Percentiles rank a stretch among this genome's conserved stretches.
Evolutionary conservation across 1,140 invertebrate genomes (phyloP).

Genomic region (Dolichoris vasculosae): DNA sequence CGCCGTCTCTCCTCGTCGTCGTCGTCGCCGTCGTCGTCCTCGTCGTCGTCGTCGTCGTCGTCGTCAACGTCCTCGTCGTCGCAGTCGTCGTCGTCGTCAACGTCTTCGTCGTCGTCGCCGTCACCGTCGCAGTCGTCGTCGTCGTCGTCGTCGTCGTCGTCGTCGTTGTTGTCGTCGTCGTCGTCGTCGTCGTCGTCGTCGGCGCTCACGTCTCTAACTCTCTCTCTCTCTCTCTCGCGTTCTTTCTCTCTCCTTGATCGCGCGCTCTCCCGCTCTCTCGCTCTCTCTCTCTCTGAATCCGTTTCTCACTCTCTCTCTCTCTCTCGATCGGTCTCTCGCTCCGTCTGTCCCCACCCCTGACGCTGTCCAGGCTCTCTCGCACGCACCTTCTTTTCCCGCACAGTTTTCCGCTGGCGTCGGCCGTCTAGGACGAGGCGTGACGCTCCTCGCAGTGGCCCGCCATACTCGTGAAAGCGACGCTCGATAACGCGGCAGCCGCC

Average conservation of each 20-base stretch:
- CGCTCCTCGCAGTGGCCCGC: conserved; percentile 8
- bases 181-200: conserved; percentile 47
- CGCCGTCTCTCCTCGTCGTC: conserved; percentile 47
- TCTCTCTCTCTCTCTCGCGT: no score
- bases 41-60: conserved; percentile 46
- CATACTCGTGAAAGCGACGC: background rate
- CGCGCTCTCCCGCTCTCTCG: conserved; percentile 43
- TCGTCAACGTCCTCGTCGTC: conserved; percentile 32
- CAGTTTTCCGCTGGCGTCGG: conserved; percentile 2
- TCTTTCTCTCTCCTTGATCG: background rate
- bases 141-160: conserved; percentile 43
- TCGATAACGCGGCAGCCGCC: background rate
- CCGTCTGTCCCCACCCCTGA: background rate
- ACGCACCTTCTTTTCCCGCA: background rate
- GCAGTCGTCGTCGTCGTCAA: no score
- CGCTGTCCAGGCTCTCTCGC: conserved; percentile 9
- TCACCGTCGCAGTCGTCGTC: conserved; percentile 48
- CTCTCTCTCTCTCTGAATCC: background rate
- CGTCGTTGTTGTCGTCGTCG: conserved; percentile 47
- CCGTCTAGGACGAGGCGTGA: background rate
- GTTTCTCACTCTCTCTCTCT: background rate
- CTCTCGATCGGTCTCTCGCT: background rate
- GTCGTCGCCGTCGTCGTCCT: no score
- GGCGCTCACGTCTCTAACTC: conserved; percentile 35
- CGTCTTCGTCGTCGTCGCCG: conserved; percentile 50